phyloP scores from a whole-genome alignment of 2,797 vertebrate genomes.

The Liasis olivaceus region DNA sequence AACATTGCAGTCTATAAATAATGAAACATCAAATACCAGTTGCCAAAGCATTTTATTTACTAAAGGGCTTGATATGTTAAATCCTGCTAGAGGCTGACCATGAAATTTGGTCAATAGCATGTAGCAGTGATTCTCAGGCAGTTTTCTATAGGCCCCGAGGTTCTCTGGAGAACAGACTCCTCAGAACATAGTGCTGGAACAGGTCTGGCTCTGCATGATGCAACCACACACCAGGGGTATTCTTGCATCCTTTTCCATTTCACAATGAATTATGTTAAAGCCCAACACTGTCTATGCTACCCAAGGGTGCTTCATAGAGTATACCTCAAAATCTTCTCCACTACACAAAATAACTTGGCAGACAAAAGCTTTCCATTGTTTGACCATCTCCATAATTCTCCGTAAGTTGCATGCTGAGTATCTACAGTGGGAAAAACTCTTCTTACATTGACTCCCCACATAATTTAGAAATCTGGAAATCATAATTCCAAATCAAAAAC shows the following conservation, averaged over 20 bases:
- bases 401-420: neutral
- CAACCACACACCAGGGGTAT: too few relatives aligned
- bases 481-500: neutral
- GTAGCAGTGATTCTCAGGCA: neutral
- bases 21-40: neutral
- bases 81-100: neutral
- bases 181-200: neutral
- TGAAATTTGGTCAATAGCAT: too few relatives aligned
- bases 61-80: neutral
- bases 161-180: neutral
- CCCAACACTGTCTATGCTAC: neutral
- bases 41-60: neutral
- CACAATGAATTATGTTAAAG: neutral
- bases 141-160: neutral
- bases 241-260: neutral
- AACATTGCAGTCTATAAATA: neutral
- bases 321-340: neutral
- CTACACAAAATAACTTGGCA: neutral
- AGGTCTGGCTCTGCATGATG: neutral
- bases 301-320: neutral
- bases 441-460: too few relatives aligned
- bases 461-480: neutral
- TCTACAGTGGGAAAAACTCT: too few relatives aligned
- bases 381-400: neutral
- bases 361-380: neutral